Base-by-base conservation (phyloP, 1,140 invertebrate genomes). In the Drosophila sp. region DNA sequence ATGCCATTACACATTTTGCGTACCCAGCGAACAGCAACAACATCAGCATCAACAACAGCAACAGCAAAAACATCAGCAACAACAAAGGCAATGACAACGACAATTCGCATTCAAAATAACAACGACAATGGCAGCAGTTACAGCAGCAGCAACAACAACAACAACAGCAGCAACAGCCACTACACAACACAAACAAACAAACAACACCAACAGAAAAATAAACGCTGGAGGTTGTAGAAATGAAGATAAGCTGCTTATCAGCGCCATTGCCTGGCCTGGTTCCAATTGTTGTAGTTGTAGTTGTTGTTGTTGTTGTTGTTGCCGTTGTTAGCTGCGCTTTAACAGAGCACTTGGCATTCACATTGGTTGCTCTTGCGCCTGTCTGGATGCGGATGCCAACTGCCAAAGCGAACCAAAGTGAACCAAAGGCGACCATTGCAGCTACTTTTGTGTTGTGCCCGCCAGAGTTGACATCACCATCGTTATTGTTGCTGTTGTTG, bases 161-260 rank as follows among this genome's bases (percentile, higher is more conserved):
- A 63, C 61, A 63, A 67, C 40, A 70, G 50, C 53, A 72, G 36
- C 38, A 80, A 63, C 69, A 57, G 29, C 61, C 71, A 32, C 64
- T 36, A 16, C 41, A 45, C 32, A 40, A 73, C 61, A 74, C 71
- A 82, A 75, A 77, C 66, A 83, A 76, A 79, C 79, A 80, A 86
- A 81, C 78, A 87, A 73, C 80, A 65, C 67, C 61, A 63, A 67
- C 40, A 70, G 50, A 76, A 87, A 87, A 87, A 87, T 87, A 89
- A 83, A 77, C 79, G 79, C 83, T 87, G 72, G 76, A 70, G 83
- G 83, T 87, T 87, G 83, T 87, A 80, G 83, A 83, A 87, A 89
- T 87, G 83, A 82, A 87, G 83, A 87, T 87, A 87, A 87, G 83
- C 83, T 87, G 83, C 83, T 87, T 87, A 87, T 87, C 83, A 87